These are phyloP conservation scores for Scytalopus superciliaris DNA, from an alignment of 2,113 vertebrate species.

Conservation along the genomic window DNA sequence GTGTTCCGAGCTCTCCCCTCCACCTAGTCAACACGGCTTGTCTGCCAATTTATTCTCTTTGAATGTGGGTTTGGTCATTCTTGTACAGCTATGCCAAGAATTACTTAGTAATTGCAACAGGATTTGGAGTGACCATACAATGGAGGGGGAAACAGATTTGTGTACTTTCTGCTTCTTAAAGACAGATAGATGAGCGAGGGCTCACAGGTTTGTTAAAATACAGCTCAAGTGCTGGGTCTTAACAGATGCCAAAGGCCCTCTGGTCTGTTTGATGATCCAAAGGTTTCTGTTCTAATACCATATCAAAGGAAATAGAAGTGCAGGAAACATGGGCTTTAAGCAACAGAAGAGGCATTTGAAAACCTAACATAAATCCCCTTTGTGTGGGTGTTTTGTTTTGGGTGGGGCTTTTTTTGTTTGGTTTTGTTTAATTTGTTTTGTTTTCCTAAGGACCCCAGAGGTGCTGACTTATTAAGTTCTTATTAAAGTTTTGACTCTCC, in stretches of 20 bases:
- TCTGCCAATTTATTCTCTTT: background rate
- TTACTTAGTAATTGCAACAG: background rate
- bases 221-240: fast-evolving
- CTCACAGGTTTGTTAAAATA: background rate
- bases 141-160: background rate
- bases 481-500: background rate
- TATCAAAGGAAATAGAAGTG: background rate
- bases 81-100: background rate
- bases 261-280: background rate
- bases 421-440: background rate
- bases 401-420: background rate
- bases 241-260: background rate
- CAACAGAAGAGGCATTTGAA: background rate
- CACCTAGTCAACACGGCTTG: background rate
- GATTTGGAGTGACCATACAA: background rate
- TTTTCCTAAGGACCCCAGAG: background rate
- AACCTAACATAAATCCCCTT: background rate
- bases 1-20: background rate
- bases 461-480: background rate
- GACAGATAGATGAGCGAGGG: background rate
- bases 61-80: background rate
- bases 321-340: background rate
- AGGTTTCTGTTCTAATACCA: background rate
- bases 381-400: background rate
- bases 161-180: background rate